Evolutionary conservation across 2,797 vertebrate species (phyloP).

Genomic region (Myotis planiceps): DNA sequence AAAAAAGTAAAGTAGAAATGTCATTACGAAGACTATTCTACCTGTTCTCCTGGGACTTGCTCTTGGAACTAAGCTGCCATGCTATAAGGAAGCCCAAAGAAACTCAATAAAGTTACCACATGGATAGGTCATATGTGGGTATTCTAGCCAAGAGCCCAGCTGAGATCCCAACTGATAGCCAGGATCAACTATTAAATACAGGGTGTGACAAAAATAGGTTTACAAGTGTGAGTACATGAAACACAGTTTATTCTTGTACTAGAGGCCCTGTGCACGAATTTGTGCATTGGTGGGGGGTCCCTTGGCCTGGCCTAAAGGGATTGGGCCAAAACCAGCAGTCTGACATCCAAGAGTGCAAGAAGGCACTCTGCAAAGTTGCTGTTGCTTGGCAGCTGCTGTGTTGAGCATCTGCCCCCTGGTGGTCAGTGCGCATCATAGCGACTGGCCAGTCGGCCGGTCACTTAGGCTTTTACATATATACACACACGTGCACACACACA

Average conservation of each 20-base stretch:
- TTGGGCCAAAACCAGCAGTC: too few species aligned
- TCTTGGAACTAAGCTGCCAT: background rate
- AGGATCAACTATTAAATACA: background rate
- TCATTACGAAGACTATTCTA: background rate
- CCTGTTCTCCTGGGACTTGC: background rate
- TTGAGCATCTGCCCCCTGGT: too few species aligned
- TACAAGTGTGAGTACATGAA: background rate
- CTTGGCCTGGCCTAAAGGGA: too few species aligned
- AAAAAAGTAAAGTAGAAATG: background rate
- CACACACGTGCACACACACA: too few species aligned
- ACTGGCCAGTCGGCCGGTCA: too few species aligned
- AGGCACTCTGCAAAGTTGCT: too few species aligned
- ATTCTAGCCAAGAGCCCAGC: background rate
- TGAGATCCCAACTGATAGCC: background rate
- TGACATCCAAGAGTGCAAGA: too few species aligned
- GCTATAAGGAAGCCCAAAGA: background rate
- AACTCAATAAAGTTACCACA: background rate
- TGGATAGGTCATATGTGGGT: background rate
- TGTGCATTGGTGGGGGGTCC: too few species aligned
- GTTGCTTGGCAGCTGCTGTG: too few species aligned
- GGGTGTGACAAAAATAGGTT: background rate
- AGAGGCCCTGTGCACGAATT: too few species aligned
- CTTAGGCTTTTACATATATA: too few species aligned
- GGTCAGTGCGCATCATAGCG: too few species aligned
- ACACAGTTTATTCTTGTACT: background rate